A percentile compares a stretch with the other conserved stretches of the same genome.
phyloP scores from a whole-genome alignment of 2,888 invertebrate species.

The Megalurothrips usitatus region DNA sequence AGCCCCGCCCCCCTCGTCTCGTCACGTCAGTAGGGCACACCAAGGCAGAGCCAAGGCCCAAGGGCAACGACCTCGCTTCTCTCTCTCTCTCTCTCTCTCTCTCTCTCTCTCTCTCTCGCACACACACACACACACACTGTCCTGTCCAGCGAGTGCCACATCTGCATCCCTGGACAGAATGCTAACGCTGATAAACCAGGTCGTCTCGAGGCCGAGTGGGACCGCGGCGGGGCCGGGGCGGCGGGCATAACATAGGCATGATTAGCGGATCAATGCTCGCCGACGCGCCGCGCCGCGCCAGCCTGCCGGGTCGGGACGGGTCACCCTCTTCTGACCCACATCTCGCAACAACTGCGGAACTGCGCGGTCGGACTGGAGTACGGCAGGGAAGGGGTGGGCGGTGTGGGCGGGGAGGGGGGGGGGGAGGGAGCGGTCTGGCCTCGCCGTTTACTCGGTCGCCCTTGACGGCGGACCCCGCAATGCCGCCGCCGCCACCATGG shows the following conservation, averaged over 20 bases:
- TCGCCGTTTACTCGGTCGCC: too few relatives aligned
- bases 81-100: too few relatives aligned
- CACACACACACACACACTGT: not conserved
- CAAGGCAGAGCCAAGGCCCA: not conserved
- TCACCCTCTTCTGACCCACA: not conserved
- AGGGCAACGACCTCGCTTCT: not conserved
- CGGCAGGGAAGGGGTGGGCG: not conserved
- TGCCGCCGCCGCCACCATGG: not conserved
- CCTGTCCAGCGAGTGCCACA: not conserved
- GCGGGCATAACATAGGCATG: not conserved
- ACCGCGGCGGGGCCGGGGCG: not conserved
- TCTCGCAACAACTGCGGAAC: not conserved
- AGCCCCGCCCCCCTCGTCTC: not conserved
- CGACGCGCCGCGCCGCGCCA: not conserved
- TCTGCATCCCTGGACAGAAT: too few relatives aligned
- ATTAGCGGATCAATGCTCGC: constrained; percentile 1
- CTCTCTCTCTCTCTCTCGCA: too few relatives aligned
- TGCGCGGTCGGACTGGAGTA: not conserved
- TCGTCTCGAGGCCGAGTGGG: not conserved
- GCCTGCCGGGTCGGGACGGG: too few relatives aligned
- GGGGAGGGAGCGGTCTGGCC: not conserved
- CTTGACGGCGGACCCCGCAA: not conserved
- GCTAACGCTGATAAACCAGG: constrained; percentile 8
- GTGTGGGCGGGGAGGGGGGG: not conserved
- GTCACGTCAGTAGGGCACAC: constrained; percentile 15